These are phyloP conservation scores for Agrenia bidenticulata DNA, from an alignment of 2,888 invertebrate genomes.

Conservation along the genomic window DNA sequence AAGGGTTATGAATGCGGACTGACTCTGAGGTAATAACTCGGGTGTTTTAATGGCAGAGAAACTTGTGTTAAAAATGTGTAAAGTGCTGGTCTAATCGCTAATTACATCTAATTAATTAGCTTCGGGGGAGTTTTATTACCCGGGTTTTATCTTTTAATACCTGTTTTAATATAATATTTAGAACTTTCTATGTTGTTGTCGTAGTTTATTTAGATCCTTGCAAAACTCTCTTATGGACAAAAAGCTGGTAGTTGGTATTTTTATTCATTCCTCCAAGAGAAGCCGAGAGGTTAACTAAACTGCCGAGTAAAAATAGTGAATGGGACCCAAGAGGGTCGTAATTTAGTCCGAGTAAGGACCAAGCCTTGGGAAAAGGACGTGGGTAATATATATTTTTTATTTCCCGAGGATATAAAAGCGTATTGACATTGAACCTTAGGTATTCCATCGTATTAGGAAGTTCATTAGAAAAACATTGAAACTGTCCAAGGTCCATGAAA, in stretches of 20 bases:
- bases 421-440: too few relatives aligned
- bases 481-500: not conserved
- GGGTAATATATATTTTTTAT: not conserved
- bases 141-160: too few relatives aligned
- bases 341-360: not conserved
- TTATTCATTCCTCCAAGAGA: not conserved
- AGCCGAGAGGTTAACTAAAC: not conserved
- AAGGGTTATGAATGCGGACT: too few relatives aligned
- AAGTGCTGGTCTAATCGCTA: constrained; percentile 2
- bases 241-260: not conserved
- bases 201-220: too few relatives aligned
- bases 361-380: not conserved
- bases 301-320: not conserved
- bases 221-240: too few relatives aligned
- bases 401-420: too few relatives aligned
- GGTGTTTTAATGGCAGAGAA: not conserved
- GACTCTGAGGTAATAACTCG: not conserved
- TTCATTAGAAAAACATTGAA: constrained; percentile 11
- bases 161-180: too few relatives aligned
- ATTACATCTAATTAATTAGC: constrained; percentile 2
- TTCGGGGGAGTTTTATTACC: not conserved
- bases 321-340: constrained; percentile 5
- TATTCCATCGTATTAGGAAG: not conserved
- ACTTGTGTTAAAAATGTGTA: constrained; percentile 2
- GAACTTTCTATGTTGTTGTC: too few relatives aligned